Evolutionary conservation across 2,113 vertebrate species (phyloP), one percentile per base, ranked within the genome.

Genomic region (Odobenus rosmarus): DNA sequence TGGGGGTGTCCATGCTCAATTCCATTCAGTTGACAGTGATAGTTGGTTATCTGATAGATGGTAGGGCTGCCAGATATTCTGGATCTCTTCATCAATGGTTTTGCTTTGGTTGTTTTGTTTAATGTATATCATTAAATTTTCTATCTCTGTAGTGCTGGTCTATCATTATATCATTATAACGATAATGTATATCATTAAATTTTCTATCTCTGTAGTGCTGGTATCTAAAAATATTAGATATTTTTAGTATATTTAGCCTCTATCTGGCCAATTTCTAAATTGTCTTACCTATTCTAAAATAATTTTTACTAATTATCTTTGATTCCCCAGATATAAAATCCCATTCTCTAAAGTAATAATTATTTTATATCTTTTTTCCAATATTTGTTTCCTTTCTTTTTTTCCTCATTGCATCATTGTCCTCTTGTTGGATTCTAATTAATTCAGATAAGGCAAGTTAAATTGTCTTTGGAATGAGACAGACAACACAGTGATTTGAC

Each of bases 271-370:
- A 24, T 95, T 94, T 80, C 4, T 62, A 67, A 96, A 26, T 82
- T 33, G 7, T 8, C 7, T 90, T 84, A 18, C 83, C 55, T 88
- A 6, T 64, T 61, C 13, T 46, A 84, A 79, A 51, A 36, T 69
- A 61, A 74, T 39, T 85, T 90, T 94, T 95, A 7, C 46, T 86
- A 90, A 88, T 92, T 85, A 12, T 84, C 21, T 87, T 67, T 93
- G 61, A 86, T 79, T 93, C 36, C 82, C 21, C 21, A 90, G 9
- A 49, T 33, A 61, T 51, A 55, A 95, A 88, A 69, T 33, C 46
- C 2, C 28, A 42, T 74, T 33, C 23, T 71, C n/a, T 94, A 81
- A 83, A 87, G 95, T 15, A 91, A 71, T 36, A 36, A 49, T 33
- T 9, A 76, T 36, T 57, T 59, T 69, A 21, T 9, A 0, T 59